Percentiles rank a stretch among this genome's conserved stretches.
These are phyloP conservation scores for Thunnus maccoyii DNA, from an alignment of 2,113 vertebrate genomes.

Conservation along the genomic window DNA sequence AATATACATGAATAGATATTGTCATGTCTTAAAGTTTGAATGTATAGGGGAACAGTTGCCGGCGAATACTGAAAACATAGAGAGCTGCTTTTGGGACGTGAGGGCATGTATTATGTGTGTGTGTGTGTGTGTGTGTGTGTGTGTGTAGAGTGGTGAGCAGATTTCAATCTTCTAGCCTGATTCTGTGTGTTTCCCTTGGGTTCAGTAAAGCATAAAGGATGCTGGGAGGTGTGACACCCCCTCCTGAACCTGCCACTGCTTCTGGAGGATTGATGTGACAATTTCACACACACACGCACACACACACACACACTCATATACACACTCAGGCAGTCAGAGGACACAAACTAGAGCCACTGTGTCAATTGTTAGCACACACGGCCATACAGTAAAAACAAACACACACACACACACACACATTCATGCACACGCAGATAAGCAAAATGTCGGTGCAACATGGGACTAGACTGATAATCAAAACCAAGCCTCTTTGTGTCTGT, in stretches of 20 bases:
- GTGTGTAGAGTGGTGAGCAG: slow-evolving; percentile 28
- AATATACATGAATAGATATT: slow-evolving; percentile 41
- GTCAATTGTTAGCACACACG: slow-evolving; percentile 19
- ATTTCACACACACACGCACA: slow-evolving; percentile 31
- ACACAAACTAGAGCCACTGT: slow-evolving; percentile 36
- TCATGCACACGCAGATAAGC: slow-evolving; percentile 29
- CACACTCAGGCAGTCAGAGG: slow-evolving; percentile 9
- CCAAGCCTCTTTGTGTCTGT: slow-evolving; percentile 36
- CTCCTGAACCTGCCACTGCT: slow-evolving; percentile 56
- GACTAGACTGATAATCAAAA: slow-evolving; percentile 42
- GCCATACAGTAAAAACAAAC: slow-evolving; percentile 14
- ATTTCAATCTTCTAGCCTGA: slow-evolving; percentile 67
- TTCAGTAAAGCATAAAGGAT: slow-evolving; percentile 71
- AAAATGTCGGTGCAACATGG: slow-evolving; percentile 39
- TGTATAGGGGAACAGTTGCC: slow-evolving; percentile 20
- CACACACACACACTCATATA: slow-evolving; percentile 7
- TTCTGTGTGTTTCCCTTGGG: slow-evolving; percentile 52
- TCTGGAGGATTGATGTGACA: slow-evolving; percentile 67
- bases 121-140: slow-evolving; percentile 19
- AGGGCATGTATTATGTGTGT: slow-evolving; percentile 8
- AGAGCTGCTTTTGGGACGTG: slow-evolving; percentile 7
- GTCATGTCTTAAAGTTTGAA: slow-evolving; percentile 26
- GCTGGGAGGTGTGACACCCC: slow-evolving; percentile 57
- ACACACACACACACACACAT: slow-evolving; percentile 17
- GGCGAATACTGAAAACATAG: slow-evolving; percentile 23